phyloP scores from a whole-genome alignment of 2,888 invertebrate species.

The Notodonta dromedarius region DNA sequence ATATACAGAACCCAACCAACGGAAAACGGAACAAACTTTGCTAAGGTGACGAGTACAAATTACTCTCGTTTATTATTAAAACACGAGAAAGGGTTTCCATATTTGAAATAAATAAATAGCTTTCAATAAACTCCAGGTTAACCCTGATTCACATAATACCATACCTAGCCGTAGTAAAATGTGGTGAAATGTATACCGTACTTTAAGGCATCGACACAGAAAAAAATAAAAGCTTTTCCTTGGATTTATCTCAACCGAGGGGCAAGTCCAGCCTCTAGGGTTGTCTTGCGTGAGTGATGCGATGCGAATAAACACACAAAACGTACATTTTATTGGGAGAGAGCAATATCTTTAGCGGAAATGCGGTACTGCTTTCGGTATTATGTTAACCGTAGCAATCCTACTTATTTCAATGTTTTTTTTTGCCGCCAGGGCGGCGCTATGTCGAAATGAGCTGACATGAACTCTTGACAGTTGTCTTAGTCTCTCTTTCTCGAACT shows the following conservation, averaged over 20 bases:
- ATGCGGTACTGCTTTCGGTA: neutral
- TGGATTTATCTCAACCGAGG: constrained; percentile 1
- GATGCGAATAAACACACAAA: constrained; percentile 3
- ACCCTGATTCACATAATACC: neutral
- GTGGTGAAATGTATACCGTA: neutral
- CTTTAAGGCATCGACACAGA: neutral
- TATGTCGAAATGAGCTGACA: no score
- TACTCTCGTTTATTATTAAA: no score
- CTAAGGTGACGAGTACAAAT: no score
- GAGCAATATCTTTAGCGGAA: neutral
- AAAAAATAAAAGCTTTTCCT: neutral
- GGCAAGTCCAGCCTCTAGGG: constrained; percentile 3
- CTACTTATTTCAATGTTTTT: neutral
- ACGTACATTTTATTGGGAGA: constrained; percentile 1
- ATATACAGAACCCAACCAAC: no score
- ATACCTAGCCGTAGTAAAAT: neutral
- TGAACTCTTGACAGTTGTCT: no score
- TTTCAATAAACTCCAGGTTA: neutral
- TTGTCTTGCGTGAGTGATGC: constrained; percentile 3
- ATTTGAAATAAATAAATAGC: neutral
- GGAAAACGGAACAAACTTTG: no score
- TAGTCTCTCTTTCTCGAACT: no score
- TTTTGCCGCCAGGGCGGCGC: no score
- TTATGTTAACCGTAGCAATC: neutral
- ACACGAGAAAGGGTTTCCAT: no score